phyloP scores from a whole-genome alignment of 1,140 invertebrate species.

The Drosophila orosa region DNA sequence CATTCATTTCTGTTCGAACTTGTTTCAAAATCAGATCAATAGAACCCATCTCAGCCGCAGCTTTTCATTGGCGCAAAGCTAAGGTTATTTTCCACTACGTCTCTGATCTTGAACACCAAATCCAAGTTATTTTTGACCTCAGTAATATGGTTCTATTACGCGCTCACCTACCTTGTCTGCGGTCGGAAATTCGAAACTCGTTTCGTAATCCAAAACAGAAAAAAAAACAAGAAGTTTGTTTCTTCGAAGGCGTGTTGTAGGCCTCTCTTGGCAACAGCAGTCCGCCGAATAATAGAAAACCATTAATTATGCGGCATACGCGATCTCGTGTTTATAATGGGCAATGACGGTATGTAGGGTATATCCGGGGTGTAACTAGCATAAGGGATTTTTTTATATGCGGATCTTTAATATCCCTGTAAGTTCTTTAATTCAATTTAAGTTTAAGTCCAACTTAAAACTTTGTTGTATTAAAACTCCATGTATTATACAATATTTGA shows the following conservation, averaged over 20 bases:
- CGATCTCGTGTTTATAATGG: slow-evolving; percentile 2
- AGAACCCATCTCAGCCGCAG: slow-evolving; percentile 20
- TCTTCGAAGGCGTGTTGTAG: slow-evolving; percentile 30
- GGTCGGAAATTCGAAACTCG: slow-evolving; percentile 63
- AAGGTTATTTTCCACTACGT: slow-evolving; percentile 67
- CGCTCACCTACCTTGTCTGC: slow-evolving; percentile 49
- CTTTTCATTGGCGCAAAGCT: slow-evolving; percentile 19
- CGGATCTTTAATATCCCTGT: not conserved
- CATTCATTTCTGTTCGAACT: slow-evolving; percentile 8
- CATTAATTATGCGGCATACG: slow-evolving; percentile 50
- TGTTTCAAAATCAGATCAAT: slow-evolving; percentile 13
- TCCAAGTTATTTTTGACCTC: slow-evolving; percentile 60
- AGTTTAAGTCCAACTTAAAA: not conserved
- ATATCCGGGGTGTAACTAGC: not conserved
- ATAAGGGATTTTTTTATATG: slow-evolving; percentile 7
- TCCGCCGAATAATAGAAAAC: slow-evolving; percentile 44
- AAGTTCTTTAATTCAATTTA: not conserved
- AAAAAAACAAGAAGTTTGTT: slow-evolving; percentile 26
- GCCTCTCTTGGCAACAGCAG: slow-evolving; percentile 64
- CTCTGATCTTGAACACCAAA: slow-evolving; percentile 49
- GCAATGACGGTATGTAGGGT: slow-evolving; percentile 2
- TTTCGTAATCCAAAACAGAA: slow-evolving; percentile 52
- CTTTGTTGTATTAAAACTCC: not conserved
- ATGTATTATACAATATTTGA: not conserved
- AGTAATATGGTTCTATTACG: slow-evolving; percentile 65